phyloP scores from a whole-genome alignment of 2,888 invertebrate genomes.

The Troilus luridus region DNA sequence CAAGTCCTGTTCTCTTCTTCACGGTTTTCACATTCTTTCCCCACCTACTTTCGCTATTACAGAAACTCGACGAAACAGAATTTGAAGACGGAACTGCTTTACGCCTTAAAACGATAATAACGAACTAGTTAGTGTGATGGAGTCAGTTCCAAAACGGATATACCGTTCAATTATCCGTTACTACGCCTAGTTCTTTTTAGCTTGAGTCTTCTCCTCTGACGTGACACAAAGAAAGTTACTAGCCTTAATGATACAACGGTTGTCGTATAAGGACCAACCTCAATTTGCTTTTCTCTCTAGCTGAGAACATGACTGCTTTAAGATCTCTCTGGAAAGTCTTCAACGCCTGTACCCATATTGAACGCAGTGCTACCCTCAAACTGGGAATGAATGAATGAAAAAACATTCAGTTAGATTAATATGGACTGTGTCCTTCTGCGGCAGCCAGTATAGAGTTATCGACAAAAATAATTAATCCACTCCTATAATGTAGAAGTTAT shows the following conservation, averaged over 20 bases:
- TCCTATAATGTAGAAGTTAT: no score
- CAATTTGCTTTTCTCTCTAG: conserved; percentile 12
- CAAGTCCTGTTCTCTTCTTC: neutral
- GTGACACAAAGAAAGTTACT: conserved; percentile 1
- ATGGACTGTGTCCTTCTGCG: no score
- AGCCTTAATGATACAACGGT: conserved; percentile 1
- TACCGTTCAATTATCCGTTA: neutral
- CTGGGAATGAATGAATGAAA: neutral
- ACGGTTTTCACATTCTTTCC: neutral
- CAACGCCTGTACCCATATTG: neutral
- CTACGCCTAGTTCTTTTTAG: neutral
- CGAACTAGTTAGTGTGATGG: neutral
- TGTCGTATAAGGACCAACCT: conserved; percentile 13
- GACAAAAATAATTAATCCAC: no score
- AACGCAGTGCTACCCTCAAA: neutral
- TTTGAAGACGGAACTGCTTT: neutral
- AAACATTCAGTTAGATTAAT: no score
- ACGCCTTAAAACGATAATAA: conserved; percentile 9
- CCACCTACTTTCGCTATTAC: neutral
- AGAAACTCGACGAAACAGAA: neutral
- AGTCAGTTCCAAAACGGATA: neutral
- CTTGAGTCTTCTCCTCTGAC: neutral
- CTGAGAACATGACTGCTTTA: neutral
- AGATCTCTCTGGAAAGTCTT: conserved; percentile 11
- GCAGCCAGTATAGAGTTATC: no score